Evolutionary conservation across 1,140 invertebrate species (phyloP), one percentile per base, ranked within the genome.

Genomic region (Euwallacea fornicatus): DNA sequence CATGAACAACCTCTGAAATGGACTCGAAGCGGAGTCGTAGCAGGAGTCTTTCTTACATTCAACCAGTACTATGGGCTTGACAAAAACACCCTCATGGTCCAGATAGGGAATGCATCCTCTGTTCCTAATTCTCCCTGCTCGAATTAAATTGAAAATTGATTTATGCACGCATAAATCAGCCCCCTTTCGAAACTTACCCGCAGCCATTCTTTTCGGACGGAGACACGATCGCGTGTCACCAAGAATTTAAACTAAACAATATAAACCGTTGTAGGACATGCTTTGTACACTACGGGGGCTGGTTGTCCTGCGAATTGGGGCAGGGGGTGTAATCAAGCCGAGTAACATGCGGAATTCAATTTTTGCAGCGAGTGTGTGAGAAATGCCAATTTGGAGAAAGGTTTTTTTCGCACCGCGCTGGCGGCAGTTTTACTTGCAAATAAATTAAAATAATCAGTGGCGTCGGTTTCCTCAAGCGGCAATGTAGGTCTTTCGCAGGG

Each of bases 1-100:
- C 33, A 84, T 84, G 76, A 83, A 87, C 21, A 89, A 79, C n/a
- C 88, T 79, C 42, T 86, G 82, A 41, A 83, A 84, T 21, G 63
- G 62, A 9, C 43, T 50, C 58, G n/a, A 47, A 7, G 83, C 74
- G 13, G 81, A 74, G 10, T 76, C 69, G 53, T 77, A 71, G 82
- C 84, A 84, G 3, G 70, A 74, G 47, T 76, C 74, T 15, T 76
- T 82, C 62, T 69, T 79, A 0, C 11, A 61, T 53, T 70, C 66
- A 10, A 55, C 55, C 9, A 69, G 59, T 4, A 53, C 59, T 66
- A 88, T 83, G 2, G 84, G 83, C 73, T 85, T 86, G 1, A 81
- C 73, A 56, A 88, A 83, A 66, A 79, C 79, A 2, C 87, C 87
- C 76, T 88, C 87, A 60, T 82, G 81, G 13, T 79, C 78, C 69